Conservation (phyloP, 2,888 invertebrate species). For the Hydraecia micacea region DNA sequence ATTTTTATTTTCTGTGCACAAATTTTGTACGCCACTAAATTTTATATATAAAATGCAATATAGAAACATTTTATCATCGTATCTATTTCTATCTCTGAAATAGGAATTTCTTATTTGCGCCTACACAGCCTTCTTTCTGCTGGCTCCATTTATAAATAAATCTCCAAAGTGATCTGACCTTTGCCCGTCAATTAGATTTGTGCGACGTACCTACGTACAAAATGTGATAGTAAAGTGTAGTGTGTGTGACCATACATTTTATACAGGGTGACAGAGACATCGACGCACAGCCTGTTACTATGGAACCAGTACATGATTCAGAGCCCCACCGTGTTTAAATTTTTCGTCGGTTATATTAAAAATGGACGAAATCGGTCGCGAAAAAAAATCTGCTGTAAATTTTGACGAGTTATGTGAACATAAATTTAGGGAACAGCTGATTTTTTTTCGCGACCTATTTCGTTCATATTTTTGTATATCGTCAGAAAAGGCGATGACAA, state of each 20-base stretch:
- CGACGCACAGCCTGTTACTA: not conserved
- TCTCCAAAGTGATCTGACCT: slow-evolving; percentile 22
- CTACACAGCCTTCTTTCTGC: slow-evolving; percentile 34
- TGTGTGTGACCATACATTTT: not conserved
- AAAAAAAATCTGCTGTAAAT: too few relatives aligned
- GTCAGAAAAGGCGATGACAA: too few relatives aligned
- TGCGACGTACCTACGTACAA: not conserved
- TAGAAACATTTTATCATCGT: slow-evolving; percentile 42
- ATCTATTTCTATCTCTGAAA: slow-evolving; percentile 39
- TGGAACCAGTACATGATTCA: not conserved
- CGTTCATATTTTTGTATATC: too few relatives aligned
- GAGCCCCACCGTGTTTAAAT: not conserved
- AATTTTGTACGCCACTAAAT: slow-evolving; percentile 28
- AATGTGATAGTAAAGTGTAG: not conserved
- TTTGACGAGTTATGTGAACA: too few relatives aligned
- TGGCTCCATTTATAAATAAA: slow-evolving; percentile 38
- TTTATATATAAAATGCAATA: slow-evolving; percentile 44
- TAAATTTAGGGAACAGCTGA: too few relatives aligned
- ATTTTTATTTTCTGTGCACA: slow-evolving; percentile 55
- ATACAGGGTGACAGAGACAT: not conserved
- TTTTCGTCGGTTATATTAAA: not conserved
- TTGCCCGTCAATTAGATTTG: slow-evolving; percentile 11
- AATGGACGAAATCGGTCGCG: too few relatives aligned
- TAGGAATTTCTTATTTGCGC: slow-evolving; percentile 39
- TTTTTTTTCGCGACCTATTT: too few relatives aligned